Evolutionary conservation across 2,888 invertebrate genomes (phyloP).

Genomic region (Noctua fimbriata): DNA sequence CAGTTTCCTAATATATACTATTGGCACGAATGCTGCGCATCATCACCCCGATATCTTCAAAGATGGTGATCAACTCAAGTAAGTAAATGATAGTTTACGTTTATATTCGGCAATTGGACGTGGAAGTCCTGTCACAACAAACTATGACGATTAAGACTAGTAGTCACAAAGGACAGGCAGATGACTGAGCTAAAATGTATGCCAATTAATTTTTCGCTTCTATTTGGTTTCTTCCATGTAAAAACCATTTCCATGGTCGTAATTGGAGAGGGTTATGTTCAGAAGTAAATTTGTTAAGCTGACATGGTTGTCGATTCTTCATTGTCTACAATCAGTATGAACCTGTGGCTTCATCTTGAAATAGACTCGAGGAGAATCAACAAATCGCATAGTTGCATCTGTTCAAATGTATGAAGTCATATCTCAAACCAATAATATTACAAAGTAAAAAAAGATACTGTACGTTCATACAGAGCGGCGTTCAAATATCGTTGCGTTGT

Average conservation of each 20-base stretch:
- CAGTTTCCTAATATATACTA: conserved; percentile 91
- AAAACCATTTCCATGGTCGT: neutral
- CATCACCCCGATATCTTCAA: conserved; percentile 93
- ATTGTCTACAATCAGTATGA: neutral
- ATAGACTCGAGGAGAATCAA: neutral
- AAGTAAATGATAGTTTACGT: conserved; percentile 50
- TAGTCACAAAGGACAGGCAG: neutral
- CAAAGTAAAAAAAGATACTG: no score
- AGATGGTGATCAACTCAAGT: conserved; percentile 94
- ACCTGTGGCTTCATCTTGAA: conserved; percentile 1
- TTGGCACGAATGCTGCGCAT: conserved; percentile 94
- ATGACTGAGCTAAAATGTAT: neutral
- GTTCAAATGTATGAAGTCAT: neutral
- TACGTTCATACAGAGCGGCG: no score
- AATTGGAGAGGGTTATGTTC: neutral
- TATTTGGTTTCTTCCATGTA: neutral
- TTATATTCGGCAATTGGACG: neutral
- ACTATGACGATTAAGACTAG: neutral
- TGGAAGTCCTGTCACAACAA: neutral
- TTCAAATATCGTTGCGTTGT: no score
- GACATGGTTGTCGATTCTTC: neutral
- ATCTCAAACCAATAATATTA: neutral
- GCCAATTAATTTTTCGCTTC: neutral
- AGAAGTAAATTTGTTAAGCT: neutral
- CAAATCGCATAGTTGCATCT: neutral